Percentiles rank a stretch among this genome's conserved stretches.
phyloP scores from a whole-genome alignment of 2,113 vertebrate genomes.

The Scomber scombrus region DNA sequence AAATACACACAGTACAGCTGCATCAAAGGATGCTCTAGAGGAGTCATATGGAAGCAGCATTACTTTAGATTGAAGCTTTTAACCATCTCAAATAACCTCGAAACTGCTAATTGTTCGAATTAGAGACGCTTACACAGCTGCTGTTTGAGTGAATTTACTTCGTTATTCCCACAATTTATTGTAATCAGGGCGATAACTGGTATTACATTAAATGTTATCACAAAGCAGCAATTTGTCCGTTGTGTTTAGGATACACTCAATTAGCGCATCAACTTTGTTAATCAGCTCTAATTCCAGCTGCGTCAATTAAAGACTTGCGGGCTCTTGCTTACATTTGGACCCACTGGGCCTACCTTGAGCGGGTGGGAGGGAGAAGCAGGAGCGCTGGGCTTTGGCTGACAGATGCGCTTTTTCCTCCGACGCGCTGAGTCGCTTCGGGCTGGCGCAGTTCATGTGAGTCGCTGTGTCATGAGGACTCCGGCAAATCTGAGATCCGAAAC shows the following conservation, averaged over 20 bases:
- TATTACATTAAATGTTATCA: neutral
- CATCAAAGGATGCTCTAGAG: slow-evolving; percentile 49
- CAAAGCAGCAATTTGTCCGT: neutral
- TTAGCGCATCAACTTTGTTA: too few relatives aligned
- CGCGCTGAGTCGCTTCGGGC: slow-evolving; percentile 75
- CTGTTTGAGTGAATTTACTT: neutral
- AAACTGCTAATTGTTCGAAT: slow-evolving; percentile 1
- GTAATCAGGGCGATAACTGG: neutral
- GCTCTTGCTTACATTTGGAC: neutral
- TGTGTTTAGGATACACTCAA: neutral
- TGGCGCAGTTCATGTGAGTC: slow-evolving; percentile 73
- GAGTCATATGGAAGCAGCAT: slow-evolving; percentile 32
- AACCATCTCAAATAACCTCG: neutral
- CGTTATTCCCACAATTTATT: neutral
- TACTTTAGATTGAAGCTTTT: slow-evolving; percentile 15
- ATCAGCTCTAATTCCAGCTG: neutral
- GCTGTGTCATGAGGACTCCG: slow-evolving; percentile 78
- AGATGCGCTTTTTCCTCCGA: slow-evolving; percentile 77
- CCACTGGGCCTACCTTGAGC: slow-evolving; percentile 73
- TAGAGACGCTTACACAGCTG: neutral
- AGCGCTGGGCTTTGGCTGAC: slow-evolving; percentile 67
- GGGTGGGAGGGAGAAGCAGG: slow-evolving; percentile 71
- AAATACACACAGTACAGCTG: slow-evolving; percentile 45
- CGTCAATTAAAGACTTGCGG: neutral
- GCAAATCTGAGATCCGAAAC: slow-evolving; percentile 77